Evolutionary conservation across 2,888 invertebrate species (phyloP), one percentile per base, ranked within the genome.

Genomic region (Campopleginae sp.): DNA sequence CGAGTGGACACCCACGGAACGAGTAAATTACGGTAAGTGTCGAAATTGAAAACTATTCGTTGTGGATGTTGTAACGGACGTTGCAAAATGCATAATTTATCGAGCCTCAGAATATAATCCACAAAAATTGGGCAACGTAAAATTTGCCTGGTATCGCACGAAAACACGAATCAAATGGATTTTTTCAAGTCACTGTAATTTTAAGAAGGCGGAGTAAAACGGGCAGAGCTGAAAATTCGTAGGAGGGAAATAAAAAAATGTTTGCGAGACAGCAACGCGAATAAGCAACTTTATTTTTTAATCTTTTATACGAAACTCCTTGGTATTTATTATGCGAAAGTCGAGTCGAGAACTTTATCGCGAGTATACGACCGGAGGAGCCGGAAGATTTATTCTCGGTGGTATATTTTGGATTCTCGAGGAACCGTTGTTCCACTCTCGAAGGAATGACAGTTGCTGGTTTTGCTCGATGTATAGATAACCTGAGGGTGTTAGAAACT

Each of bases 341-440:
- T 77, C 58, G 80, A 77, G 81, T 65, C 66, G 33, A 48, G 77
- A 87, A 87, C 71, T 86, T 84, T 54, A 70, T 72, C 72, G 54
- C 38, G 58, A 58, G 63, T 65, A 65, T 68, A 38, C 58, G 42
- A 61, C 14, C 58, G 10, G 80, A 72, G 65, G n/a, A 48, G 27
- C 80, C 27, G 72, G 46, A 10, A 76, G 81, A 83, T 87, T 86
- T 82, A 84, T 86, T 74, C 65, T 70, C 68, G 46, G 51, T 51
- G 72, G 66, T 58, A 63, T 77, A 78, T 81, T 77, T 58, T 23
- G 54, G 78, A 46, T 75, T 68, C 70, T 70, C 51, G 74, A 58
- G 27, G 46, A 68, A 51, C 70, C 72, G 74, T 58, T 80, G 76
- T 74, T 78, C 77, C 65, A 81, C 66, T 84, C 78, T 48, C 70